Evolutionary conservation across 2,888 invertebrate species (phyloP).

Genomic region (Dastarcus helophoroides): DNA sequence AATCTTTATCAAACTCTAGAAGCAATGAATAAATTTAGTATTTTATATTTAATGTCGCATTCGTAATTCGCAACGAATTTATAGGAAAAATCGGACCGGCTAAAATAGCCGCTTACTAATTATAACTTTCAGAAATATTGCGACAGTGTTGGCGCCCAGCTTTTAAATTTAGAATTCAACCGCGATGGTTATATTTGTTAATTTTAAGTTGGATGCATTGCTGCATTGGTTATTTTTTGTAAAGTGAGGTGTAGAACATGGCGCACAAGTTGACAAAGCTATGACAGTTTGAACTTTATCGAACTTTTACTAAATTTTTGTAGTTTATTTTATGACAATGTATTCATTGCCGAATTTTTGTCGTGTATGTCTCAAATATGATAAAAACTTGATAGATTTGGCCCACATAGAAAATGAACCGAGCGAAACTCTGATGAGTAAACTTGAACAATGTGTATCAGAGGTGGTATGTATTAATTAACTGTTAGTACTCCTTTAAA

Average conservation of each 20-base stretch:
- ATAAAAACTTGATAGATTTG: constrained; percentile 31
- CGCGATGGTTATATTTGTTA: constrained; percentile 13
- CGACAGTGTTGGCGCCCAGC: too few relatives aligned
- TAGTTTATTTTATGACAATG: constrained; percentile 24
- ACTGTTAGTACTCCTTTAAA: constrained; percentile 5
- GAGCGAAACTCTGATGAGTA: constrained; percentile 28
- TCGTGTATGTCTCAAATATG: constrained; percentile 33
- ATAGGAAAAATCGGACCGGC: too few relatives aligned
- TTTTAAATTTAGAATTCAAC: constrained; percentile 20
- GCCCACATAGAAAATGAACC: constrained; percentile 31
- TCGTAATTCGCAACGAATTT: too few relatives aligned
- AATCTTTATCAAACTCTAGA: too few relatives aligned
- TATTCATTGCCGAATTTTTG: constrained; percentile 33
- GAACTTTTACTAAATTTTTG: constrained; percentile 11
- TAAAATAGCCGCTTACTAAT: too few relatives aligned
- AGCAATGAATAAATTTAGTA: too few relatives aligned
- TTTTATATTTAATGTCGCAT: too few relatives aligned
- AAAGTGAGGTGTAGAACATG: constrained; percentile 26
- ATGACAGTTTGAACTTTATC: constrained; percentile 21
- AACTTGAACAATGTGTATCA: constrained; percentile 32
- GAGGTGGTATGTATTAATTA: constrained; percentile 31
- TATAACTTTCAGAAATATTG: too few relatives aligned
- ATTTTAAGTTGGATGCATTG: constrained; percentile 17
- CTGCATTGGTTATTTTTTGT: constrained; percentile 20
- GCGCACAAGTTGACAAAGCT: constrained; percentile 29